phyloP scores from a whole-genome alignment of 2,113 vertebrate genomes.

The Chlorocebus sabaeus region DNA sequence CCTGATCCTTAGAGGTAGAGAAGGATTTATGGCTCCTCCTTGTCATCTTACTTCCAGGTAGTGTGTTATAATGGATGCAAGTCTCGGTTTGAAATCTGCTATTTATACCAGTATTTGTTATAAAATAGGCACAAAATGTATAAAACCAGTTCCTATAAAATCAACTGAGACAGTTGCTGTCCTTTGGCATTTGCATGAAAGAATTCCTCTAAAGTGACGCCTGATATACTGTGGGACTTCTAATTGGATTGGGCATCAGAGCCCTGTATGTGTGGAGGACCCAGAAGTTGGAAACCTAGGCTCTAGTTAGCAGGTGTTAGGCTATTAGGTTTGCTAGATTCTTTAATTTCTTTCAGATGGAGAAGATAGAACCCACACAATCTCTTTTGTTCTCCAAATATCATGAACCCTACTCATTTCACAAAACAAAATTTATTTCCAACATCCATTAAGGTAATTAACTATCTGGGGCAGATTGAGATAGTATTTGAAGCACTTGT shows the following conservation, averaged over 20 bases:
- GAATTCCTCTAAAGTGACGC: not conserved
- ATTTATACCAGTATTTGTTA: not conserved
- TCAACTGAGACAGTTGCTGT: not conserved
- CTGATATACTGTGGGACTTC: not conserved
- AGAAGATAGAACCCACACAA: not conserved
- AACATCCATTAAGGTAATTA: not conserved
- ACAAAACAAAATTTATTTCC: slow-evolving; percentile 27
- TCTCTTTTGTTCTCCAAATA: slow-evolving; percentile 12
- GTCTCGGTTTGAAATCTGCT: not conserved
- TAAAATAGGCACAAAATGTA: not conserved
- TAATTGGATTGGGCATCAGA: not conserved
- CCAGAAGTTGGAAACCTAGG: not conserved
- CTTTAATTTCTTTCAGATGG: not conserved
- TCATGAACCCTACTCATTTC: not conserved
- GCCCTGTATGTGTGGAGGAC: no score
- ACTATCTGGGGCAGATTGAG: not conserved
- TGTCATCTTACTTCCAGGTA: not conserved
- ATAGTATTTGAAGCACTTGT: not conserved
- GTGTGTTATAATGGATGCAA: not conserved
- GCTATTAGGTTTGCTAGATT: not conserved
- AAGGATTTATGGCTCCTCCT: not conserved
- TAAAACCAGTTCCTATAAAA: not conserved
- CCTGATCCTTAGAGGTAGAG: not conserved
- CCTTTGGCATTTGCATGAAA: not conserved
- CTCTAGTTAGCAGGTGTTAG: not conserved